A percentile compares a stretch with the other conserved stretches of the same genome.
Conservation (phyloP, 2,113 vertebrate genomes). For the Natator depressus region DNA sequence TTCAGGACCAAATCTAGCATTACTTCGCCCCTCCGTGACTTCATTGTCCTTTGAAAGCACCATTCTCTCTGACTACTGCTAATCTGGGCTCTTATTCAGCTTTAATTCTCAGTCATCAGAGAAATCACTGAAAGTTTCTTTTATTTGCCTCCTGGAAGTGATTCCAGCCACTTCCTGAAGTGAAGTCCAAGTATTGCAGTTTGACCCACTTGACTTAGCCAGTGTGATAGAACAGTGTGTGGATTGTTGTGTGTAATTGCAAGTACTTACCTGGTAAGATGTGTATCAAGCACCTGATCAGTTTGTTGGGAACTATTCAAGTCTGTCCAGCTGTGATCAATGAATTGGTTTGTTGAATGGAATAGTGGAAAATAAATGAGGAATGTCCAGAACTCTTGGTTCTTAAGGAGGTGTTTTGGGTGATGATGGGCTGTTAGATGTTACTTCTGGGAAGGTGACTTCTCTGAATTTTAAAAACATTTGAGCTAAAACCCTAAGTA, state of each 20-base stretch:
- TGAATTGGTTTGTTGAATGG: not conserved
- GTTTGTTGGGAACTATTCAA: accelerated
- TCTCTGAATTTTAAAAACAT: not conserved
- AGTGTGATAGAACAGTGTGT: not conserved
- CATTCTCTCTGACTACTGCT: accelerated
- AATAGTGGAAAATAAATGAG: accelerated
- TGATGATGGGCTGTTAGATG: not conserved
- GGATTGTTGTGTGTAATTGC: not conserved
- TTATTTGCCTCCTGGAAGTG: not conserved
- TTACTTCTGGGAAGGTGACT: not conserved
- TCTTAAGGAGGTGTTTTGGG: not conserved
- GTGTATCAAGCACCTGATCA: not conserved
- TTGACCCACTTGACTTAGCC: not conserved
- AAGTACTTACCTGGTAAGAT: not conserved
- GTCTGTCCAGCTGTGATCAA: accelerated
- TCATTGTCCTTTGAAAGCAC: not conserved
- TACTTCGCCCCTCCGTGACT: not conserved
- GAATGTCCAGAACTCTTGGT: not conserved
- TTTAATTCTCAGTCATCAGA: accelerated
- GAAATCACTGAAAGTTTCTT: not conserved
- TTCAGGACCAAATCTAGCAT: not conserved
- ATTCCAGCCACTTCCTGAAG: not conserved
- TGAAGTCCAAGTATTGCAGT: not conserved
- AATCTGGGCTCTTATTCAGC: not conserved
- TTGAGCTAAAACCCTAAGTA: not conserved